Conservation (phyloP, 1,140 invertebrate genomes). For the Choristoneura fumiferana region DNA sequence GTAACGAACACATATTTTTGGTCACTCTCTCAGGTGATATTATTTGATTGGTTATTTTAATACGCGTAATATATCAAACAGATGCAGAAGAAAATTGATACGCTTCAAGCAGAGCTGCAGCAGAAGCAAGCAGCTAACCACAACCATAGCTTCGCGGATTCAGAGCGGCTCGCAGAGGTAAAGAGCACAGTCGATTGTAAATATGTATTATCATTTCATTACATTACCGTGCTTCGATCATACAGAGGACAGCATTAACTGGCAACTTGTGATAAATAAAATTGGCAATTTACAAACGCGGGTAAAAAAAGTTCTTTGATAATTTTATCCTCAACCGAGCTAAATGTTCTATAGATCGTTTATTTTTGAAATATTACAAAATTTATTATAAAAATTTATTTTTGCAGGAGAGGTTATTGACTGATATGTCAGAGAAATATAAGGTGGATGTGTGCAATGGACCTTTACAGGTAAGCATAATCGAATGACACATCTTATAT, state of each 20-base stretch:
- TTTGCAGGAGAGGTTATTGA: constrained; percentile 55
- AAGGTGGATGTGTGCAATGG: constrained; percentile 51
- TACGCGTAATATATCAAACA: constrained; percentile 25
- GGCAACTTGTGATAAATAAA: too few relatives aligned
- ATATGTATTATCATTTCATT: too few relatives aligned
- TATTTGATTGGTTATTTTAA: constrained; percentile 10
- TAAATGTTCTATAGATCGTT: too few relatives aligned
- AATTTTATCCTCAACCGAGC: too few relatives aligned
- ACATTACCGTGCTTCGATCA: too few relatives aligned
- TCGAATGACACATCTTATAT: not conserved
- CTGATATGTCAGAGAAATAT: constrained; percentile 50
- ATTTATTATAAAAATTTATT: too few relatives aligned
- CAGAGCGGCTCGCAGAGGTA: constrained; percentile 61
- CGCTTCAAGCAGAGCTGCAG: constrained; percentile 48
- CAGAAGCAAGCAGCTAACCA: constrained; percentile 43
- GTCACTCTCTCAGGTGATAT: not conserved
- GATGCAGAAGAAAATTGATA: constrained; percentile 68
- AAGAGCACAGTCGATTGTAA: too few relatives aligned
- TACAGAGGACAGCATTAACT: too few relatives aligned
- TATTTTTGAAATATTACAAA: too few relatives aligned
- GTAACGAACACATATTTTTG: not conserved
- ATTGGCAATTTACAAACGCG: too few relatives aligned
- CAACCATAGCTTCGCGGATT: constrained; percentile 59
- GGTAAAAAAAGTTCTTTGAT: too few relatives aligned
- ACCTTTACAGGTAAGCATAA: constrained; percentile 56